phyloP scores from a whole-genome alignment of 2,113 vertebrate genomes.

The Nibea coibor region DNA sequence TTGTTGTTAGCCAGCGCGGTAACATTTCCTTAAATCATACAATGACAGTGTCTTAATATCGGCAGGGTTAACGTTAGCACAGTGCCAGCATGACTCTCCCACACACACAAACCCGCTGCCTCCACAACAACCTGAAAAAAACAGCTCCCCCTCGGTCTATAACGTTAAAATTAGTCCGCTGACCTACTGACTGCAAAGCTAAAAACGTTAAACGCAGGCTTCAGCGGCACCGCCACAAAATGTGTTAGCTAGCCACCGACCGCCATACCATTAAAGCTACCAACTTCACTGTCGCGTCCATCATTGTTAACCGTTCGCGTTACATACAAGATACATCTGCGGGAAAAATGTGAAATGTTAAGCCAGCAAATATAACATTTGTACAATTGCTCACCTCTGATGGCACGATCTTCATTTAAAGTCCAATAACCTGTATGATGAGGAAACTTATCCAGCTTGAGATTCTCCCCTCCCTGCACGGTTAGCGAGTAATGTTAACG shows the following conservation, averaged over 20 bases:
- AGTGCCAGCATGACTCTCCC: no score
- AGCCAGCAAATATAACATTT: not conserved
- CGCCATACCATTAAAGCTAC: slow-evolving; percentile 67
- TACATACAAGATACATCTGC: slow-evolving; percentile 48
- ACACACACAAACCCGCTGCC: no score
- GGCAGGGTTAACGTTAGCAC: no score
- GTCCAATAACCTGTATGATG: slow-evolving; percentile 86
- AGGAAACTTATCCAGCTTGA: slow-evolving; percentile 87
- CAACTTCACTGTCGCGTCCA: slow-evolving; percentile 74
- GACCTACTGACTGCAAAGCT: slow-evolving; percentile 67
- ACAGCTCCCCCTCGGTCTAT: not conserved
- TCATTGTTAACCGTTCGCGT: slow-evolving; percentile 69
- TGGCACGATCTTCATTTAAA: slow-evolving; percentile 89
- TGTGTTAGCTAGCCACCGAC: slow-evolving; percentile 63
- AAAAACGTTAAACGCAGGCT: slow-evolving; percentile 53
- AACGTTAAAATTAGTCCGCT: slow-evolving; percentile 47
- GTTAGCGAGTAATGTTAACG: slow-evolving; percentile 77
- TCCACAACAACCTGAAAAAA: slow-evolving; percentile 25
- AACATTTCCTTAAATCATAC: no score
- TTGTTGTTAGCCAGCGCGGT: no score
- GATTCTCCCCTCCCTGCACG: slow-evolving; percentile 81
- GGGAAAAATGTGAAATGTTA: not conserved
- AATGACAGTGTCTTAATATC: no score
- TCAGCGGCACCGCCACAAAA: slow-evolving; percentile 53
- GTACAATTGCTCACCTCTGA: slow-evolving; percentile 81